Conservation (phyloP, 2,113 vertebrate species). For the Corydoras maculifer region DNA sequence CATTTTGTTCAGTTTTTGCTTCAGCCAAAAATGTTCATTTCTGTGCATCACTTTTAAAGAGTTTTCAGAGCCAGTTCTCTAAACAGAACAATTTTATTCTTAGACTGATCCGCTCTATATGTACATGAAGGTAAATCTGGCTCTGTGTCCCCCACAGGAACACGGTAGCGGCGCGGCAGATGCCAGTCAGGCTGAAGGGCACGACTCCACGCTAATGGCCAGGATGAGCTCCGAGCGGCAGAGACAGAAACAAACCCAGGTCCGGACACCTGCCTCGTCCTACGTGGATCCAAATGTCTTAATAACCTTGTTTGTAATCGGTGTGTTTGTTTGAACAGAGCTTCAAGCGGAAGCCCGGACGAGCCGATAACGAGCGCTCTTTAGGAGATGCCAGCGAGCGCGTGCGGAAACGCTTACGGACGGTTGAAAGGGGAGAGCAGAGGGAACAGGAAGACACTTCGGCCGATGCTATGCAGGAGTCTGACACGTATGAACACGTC, state of each 20-base stretch:
- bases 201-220: conserved; percentile 79
- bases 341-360: conserved; percentile 91
- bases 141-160: conserved; percentile 62
- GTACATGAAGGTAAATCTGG: no score
- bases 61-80: no score
- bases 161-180: conserved; percentile 83
- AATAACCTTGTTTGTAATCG: background rate
- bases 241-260: conserved; percentile 80
- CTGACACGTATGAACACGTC: conserved; percentile 85
- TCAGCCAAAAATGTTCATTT: no score
- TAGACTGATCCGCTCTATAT: no score
- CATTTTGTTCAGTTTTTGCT: no score
- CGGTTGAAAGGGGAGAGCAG: conserved; percentile 65
- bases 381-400: conserved; percentile 77
- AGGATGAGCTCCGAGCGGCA: conserved; percentile 74
- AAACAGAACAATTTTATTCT: no score
- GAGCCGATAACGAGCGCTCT: conserved; percentile 79
- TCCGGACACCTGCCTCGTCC: conserved; percentile 37
- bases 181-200: conserved; percentile 87
- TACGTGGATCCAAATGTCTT: background rate
- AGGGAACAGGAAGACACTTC: conserved; percentile 43
- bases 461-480: conserved; percentile 60
- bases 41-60: no score
- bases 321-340: conserved; percentile 61
- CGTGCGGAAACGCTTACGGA: conserved; percentile 80